These are phyloP conservation scores for Lithobates sylvaticus DNA, from an alignment of 2,797 vertebrate species.

Conservation along the genomic window DNA sequence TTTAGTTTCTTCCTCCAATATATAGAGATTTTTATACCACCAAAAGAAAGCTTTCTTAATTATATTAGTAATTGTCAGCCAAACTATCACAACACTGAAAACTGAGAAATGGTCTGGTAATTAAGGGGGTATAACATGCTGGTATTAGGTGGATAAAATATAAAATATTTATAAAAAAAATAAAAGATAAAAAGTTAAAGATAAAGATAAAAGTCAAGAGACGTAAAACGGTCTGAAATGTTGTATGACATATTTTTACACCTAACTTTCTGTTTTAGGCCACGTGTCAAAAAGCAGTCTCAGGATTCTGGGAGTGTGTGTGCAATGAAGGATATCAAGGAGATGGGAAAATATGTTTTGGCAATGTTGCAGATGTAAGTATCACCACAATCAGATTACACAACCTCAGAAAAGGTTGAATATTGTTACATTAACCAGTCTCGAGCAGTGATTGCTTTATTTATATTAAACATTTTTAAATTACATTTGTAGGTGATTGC, in stretches of 20 bases:
- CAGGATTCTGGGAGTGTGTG: slow-evolving; percentile 83
- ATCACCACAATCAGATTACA: background rate
- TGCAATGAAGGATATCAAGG: slow-evolving; percentile 84
- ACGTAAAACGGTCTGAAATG: background rate
- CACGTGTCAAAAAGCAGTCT: slow-evolving; percentile 75
- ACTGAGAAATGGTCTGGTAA: no score
- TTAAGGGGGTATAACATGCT: no score
- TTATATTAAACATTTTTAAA: slow-evolving; percentile 7
- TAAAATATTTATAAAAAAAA: no score
- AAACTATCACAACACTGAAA: no score
- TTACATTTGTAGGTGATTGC: slow-evolving; percentile 80
- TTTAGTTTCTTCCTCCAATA: no score
- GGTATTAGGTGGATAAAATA: no score
- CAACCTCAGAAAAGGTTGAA: no score
- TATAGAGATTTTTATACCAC: no score
- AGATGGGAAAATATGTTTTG: slow-evolving; percentile 85
- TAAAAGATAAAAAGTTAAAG: no score
- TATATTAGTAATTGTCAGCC: no score
- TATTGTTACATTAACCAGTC: no score
- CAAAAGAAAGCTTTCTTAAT: no score
- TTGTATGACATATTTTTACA: background rate
- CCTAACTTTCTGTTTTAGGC: slow-evolving; percentile 76
- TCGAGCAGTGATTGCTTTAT: background rate
- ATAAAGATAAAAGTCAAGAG: background rate
- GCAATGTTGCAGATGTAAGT: slow-evolving; percentile 82